Percentiles rank a stretch among this genome's conserved stretches.
Conservation (phyloP, 2,888 invertebrate species). For the Eretmocerus hayati region DNA sequence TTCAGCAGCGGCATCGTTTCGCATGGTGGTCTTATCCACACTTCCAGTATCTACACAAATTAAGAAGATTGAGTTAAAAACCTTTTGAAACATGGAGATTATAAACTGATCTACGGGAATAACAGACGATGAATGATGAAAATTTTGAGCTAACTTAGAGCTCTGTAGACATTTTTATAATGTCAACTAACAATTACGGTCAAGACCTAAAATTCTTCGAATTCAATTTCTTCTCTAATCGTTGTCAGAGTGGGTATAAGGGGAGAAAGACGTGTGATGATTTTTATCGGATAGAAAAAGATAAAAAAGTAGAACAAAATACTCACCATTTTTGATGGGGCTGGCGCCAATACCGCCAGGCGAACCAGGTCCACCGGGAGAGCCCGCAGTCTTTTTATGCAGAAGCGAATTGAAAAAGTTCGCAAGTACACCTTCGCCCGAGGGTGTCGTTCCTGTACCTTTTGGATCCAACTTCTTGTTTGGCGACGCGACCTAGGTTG, state of each 20-base stretch:
- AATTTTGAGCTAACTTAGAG: too few relatives aligned
- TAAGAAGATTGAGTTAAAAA: constrained; percentile 1
- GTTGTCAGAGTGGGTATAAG: too few relatives aligned
- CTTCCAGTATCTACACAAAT: constrained; percentile 33
- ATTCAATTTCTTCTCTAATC: too few relatives aligned
- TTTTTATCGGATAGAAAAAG: background rate
- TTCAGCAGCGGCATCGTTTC: constrained; percentile 88
- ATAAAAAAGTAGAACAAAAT: background rate
- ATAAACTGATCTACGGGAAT: too few relatives aligned
- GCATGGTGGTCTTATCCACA: constrained; percentile 66
- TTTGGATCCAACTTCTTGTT: constrained; percentile 59
- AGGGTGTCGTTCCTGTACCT: constrained; percentile 58
- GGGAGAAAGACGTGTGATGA: too few relatives aligned
- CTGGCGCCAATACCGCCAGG: constrained; percentile 43
- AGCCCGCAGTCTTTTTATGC: constrained; percentile 77
- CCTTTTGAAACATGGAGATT: too few relatives aligned
- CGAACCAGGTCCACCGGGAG: constrained; percentile 47
- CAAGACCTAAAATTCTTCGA: too few relatives aligned
- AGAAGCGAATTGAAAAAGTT: constrained; percentile 97
- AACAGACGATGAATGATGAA: too few relatives aligned
- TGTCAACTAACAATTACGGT: too few relatives aligned
- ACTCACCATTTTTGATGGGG: constrained; percentile 28
- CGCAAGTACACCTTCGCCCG: constrained; percentile 89
- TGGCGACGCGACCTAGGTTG: constrained; percentile 51
- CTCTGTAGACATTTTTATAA: too few relatives aligned